A percentile compares a stretch with the other conserved stretches of the same genome.
Evolutionary conservation across 2,113 vertebrate genomes (phyloP).

Genomic region (Oceanodroma tethys): DNA sequence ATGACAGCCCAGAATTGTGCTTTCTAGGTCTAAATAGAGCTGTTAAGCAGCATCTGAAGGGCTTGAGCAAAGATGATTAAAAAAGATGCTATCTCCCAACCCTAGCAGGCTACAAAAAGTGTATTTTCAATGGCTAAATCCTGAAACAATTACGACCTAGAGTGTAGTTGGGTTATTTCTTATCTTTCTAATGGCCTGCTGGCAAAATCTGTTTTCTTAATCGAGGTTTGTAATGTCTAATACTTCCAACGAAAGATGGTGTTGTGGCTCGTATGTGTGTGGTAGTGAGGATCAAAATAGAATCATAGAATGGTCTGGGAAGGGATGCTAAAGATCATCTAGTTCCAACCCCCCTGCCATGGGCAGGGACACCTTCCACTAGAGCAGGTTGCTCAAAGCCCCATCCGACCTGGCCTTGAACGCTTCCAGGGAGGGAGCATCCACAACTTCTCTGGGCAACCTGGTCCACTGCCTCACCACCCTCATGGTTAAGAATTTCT

Average conservation of each 20-base stretch:
- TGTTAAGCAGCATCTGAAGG: slow-evolving; percentile 27
- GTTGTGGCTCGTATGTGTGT: background rate
- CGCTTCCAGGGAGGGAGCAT: too few relatives aligned
- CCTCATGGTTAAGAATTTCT: too few relatives aligned
- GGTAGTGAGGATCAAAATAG: background rate
- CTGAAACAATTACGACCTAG: slow-evolving; percentile 24
- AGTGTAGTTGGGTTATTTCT: background rate
- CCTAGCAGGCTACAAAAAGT: background rate
- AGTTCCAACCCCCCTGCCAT: too few relatives aligned
- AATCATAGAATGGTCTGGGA: background rate
- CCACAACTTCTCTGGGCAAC: too few relatives aligned
- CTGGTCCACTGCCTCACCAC: too few relatives aligned
- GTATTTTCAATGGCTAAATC: slow-evolving; percentile 12
- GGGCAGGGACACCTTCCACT: too few relatives aligned
- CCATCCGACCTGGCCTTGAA: too few relatives aligned
- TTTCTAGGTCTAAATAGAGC: slow-evolving; percentile 8
- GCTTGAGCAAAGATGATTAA: slow-evolving; percentile 36
- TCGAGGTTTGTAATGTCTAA: background rate
- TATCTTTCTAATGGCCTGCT: background rate
- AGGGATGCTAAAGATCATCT: too few relatives aligned
- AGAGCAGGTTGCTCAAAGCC: too few relatives aligned
- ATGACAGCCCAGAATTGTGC: slow-evolving; percentile 17
- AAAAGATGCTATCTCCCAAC: slow-evolving; percentile 34
- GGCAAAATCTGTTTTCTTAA: slow-evolving; percentile 13
- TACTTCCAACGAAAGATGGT: background rate